Conservation (phyloP, 2,113 vertebrate genomes). For the Psittacara wagleri region DNA sequence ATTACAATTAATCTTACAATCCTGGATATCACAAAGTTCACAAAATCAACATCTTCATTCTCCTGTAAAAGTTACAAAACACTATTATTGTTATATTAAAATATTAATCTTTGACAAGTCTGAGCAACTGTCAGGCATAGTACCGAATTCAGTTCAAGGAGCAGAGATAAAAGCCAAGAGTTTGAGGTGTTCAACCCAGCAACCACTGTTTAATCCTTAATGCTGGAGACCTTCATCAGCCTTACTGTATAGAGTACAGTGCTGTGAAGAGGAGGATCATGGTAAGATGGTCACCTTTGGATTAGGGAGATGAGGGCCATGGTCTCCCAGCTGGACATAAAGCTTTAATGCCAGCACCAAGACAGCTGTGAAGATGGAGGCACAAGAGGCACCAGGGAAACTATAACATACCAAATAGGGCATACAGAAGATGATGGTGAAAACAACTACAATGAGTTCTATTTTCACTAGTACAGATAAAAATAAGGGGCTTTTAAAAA, state of each 20-base stretch:
- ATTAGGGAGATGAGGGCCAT: not conserved
- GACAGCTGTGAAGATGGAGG: not conserved
- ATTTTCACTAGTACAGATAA: not conserved
- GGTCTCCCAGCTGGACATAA: not conserved
- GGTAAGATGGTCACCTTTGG: not conserved
- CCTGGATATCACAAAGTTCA: not conserved
- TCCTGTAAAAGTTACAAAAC: not conserved
- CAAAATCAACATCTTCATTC: not conserved
- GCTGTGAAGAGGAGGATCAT: not conserved
- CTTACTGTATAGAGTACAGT: not conserved
- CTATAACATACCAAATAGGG: not conserved
- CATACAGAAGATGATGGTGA: not conserved
- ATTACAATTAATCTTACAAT: not conserved
- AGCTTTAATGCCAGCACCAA: not conserved
- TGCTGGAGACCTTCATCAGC: not conserved
- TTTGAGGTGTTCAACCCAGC: not conserved
- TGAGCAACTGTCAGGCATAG: not conserved
- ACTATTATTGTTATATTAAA: not conserved
- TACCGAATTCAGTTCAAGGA: constrained; percentile 39
- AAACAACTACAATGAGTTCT: not conserved
- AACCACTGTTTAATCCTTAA: not conserved
- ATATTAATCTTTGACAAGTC: not conserved
- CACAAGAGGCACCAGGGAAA: not conserved
- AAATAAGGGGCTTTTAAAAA: not conserved
- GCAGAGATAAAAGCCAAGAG: not conserved